These are phyloP conservation scores for Brachyopa scutellaris DNA, from an alignment of 2,888 invertebrate species.

Conservation along the genomic window DNA sequence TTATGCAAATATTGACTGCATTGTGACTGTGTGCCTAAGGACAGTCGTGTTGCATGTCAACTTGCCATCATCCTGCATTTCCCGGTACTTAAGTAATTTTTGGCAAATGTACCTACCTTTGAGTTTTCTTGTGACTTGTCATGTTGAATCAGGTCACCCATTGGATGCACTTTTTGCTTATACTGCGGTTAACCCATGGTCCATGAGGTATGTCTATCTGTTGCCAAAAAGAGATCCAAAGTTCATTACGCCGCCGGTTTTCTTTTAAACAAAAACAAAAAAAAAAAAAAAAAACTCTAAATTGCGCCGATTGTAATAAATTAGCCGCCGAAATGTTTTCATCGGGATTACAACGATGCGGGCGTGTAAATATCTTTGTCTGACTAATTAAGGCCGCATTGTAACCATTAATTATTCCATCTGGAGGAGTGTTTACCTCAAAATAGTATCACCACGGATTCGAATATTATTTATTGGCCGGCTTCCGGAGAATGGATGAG, in stretches of 20 bases:
- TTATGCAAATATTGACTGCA: slow-evolving; percentile 41
- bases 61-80: slow-evolving; percentile 59
- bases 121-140: slow-evolving; percentile 51
- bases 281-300: too few relatives aligned
- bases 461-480: slow-evolving; percentile 64
- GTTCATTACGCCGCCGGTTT: slow-evolving; percentile 17
- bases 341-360: slow-evolving; percentile 49
- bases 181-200: slow-evolving; percentile 40
- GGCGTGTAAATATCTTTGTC: slow-evolving; percentile 57
- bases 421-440: slow-evolving; percentile 37
- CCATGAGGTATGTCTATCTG: slow-evolving; percentile 5
- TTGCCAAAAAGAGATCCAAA: slow-evolving; percentile 11
- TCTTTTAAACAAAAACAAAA: too few relatives aligned
- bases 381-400: slow-evolving; percentile 60
- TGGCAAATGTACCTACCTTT: slow-evolving; percentile 13
- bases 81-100: slow-evolving; percentile 61
- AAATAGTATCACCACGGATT: slow-evolving; percentile 57
- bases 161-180: slow-evolving; percentile 4
- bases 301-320: slow-evolving; percentile 46
- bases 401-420: slow-evolving; percentile 60
- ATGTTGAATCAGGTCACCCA: slow-evolving; percentile 67
- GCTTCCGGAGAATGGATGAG: slow-evolving; percentile 21
- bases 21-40: slow-evolving; percentile 18
- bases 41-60: slow-evolving; percentile 63
- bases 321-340: slow-evolving; percentile 61